These are phyloP conservation scores for Drosophila basisetae DNA, from an alignment of 2,888 invertebrate genomes.

Conservation along the genomic window DNA sequence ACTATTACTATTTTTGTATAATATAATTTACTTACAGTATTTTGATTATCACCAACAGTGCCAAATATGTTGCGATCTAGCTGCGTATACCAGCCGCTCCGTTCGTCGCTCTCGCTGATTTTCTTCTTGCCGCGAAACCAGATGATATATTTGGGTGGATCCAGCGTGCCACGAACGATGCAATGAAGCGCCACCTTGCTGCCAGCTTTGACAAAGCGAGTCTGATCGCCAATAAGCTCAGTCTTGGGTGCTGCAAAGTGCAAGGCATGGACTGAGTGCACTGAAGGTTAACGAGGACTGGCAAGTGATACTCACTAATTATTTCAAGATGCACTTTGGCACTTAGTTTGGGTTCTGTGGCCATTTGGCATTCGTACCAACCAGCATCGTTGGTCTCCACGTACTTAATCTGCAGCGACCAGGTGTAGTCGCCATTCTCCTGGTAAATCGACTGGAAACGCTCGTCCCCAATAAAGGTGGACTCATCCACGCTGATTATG, in stretches of 20 bases:
- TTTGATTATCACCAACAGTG: conserved; percentile 83
- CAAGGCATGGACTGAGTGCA: conserved; percentile 26
- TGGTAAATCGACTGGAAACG: conserved; percentile 95
- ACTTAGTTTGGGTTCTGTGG: conserved; percentile 97
- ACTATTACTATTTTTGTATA: neutral
- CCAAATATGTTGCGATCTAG: conserved; percentile 84
- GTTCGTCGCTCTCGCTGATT: conserved; percentile 82
- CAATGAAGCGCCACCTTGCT: conserved; percentile 95
- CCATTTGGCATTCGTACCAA: conserved; percentile 96
- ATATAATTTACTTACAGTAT: conserved; percentile 77
- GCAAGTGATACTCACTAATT: conserved; percentile 89
- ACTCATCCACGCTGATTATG: conserved; percentile 93
- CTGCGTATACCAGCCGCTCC: conserved; percentile 84
- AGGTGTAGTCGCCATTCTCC: conserved; percentile 90
- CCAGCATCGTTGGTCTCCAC: conserved; percentile 94
- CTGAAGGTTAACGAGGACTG: neutral
- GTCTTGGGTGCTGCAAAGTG: conserved; percentile 91
- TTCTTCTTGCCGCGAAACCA: conserved; percentile 91
- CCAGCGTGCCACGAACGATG: conserved; percentile 94
- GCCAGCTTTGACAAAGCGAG: conserved; percentile 95
- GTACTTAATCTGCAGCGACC: conserved; percentile 96
- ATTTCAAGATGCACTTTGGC: conserved; percentile 95
- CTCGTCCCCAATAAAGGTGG: conserved; percentile 96
- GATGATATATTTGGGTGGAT: conserved; percentile 96
- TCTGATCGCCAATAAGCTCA: conserved; percentile 94